A percentile compares a stretch with the other conserved stretches of the same genome.
Conservation (phyloP, 2,113 vertebrate genomes). For the Tragelaphus imberbis region DNA sequence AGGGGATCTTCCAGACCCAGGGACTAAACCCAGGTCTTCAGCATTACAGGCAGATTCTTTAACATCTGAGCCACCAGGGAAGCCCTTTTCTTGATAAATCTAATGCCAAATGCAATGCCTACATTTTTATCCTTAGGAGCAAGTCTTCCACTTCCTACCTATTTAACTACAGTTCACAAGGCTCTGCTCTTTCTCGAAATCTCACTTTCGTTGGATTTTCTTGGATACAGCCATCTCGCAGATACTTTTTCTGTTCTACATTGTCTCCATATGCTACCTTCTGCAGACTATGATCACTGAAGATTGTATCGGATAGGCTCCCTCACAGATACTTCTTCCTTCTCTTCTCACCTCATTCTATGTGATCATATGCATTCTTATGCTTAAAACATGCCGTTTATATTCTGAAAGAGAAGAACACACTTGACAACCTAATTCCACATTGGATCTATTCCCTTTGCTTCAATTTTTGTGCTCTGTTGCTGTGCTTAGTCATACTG, state of each 20-base stretch:
- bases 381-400: no score
- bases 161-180: neutral
- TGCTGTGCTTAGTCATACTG: neutral
- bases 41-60: neutral
- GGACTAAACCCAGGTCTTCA: neutral
- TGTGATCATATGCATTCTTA: neutral
- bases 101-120: neutral
- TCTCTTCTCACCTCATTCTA: neutral
- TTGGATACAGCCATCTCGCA: neutral
- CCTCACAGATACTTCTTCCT: neutral
- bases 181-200: neutral
- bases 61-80: neutral
- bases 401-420: neutral
- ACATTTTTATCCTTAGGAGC: neutral
- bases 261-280: neutral
- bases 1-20: neutral
- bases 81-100: neutral
- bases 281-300: neutral
- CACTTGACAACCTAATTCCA: neutral
- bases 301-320: fast-evolving
- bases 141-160: neutral
- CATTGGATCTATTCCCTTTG: neutral
- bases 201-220: neutral
- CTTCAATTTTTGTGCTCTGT: neutral
- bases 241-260: no score